These are phyloP conservation scores for Anseranas semipalmata DNA, from an alignment of 2,113 vertebrate genomes.

Conservation along the genomic window DNA sequence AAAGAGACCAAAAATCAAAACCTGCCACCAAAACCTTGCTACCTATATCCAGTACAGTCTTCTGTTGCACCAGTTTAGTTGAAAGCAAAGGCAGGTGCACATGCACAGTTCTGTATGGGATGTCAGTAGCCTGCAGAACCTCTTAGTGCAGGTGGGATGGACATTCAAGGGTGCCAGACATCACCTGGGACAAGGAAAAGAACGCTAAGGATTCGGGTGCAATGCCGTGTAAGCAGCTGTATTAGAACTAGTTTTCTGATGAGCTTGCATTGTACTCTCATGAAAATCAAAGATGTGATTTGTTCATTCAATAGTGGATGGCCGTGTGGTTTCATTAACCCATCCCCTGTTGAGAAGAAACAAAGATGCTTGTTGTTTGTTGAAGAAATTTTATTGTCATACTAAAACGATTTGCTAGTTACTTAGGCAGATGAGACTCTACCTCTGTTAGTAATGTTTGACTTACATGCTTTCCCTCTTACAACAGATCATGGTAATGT, in stretches of 20 bases:
- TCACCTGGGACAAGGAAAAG: not conserved
- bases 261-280: not conserved
- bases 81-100: not conserved
- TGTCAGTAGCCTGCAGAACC: not conserved
- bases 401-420: not conserved
- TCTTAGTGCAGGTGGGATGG: not conserved
- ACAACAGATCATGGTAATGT: constrained; percentile 88
- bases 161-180: not conserved
- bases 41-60: not conserved
- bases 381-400: not conserved
- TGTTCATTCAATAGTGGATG: not conserved
- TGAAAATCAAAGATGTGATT: not conserved
- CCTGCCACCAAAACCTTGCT: not conserved
- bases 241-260: not conserved
- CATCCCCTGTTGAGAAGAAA: not conserved
- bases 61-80: not conserved
- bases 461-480: constrained; percentile 4
- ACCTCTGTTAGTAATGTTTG: not conserved
- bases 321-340: not conserved
- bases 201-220: fast-evolving
- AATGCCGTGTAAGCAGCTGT: not conserved
- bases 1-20: too few relatives aligned
- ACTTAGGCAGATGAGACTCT: not conserved
- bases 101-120: not conserved
- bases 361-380: not conserved